Conservation (phyloP, 2,797 vertebrate genomes). For the Intellagama lesueurii region DNA sequence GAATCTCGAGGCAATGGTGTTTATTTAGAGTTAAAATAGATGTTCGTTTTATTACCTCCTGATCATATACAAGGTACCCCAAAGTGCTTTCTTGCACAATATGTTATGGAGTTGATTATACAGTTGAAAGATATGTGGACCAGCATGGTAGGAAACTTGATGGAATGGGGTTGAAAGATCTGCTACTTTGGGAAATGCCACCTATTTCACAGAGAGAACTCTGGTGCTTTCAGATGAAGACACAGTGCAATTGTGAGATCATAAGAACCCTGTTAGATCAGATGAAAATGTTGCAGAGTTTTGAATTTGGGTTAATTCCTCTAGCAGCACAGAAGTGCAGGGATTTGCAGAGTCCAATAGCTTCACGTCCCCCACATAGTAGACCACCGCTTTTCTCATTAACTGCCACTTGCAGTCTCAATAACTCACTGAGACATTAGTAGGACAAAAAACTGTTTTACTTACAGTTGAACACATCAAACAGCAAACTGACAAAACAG, state of each 20-base stretch:
- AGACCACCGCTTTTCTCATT: too few relatives aligned
- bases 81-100: slow-evolving; percentile 64
- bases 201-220: neutral
- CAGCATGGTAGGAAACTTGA: neutral
- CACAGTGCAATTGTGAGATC: neutral
- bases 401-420: too few relatives aligned
- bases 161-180: neutral
- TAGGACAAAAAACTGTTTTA: too few relatives aligned
- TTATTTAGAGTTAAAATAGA: slow-evolving; percentile 73
- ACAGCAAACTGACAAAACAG: too few relatives aligned
- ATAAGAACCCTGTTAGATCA: neutral
- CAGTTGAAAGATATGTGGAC: neutral
- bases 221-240: neutral
- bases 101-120: slow-evolving; percentile 36
- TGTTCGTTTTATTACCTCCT: slow-evolving; percentile 62
- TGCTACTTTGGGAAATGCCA: slow-evolving; percentile 5
- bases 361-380: too few relatives aligned
- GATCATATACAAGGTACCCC: slow-evolving; percentile 61
- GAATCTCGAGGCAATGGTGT: slow-evolving; percentile 62
- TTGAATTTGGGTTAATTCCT: too few relatives aligned
- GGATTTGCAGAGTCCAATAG: too few relatives aligned
- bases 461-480: too few relatives aligned
- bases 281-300: neutral
- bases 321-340: too few relatives aligned
- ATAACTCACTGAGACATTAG: too few relatives aligned